A percentile compares a stretch with the other conserved stretches of the same genome.
Evolutionary conservation across 1,140 invertebrate species (phyloP).

Genomic region (Orchesella cincta): DNA sequence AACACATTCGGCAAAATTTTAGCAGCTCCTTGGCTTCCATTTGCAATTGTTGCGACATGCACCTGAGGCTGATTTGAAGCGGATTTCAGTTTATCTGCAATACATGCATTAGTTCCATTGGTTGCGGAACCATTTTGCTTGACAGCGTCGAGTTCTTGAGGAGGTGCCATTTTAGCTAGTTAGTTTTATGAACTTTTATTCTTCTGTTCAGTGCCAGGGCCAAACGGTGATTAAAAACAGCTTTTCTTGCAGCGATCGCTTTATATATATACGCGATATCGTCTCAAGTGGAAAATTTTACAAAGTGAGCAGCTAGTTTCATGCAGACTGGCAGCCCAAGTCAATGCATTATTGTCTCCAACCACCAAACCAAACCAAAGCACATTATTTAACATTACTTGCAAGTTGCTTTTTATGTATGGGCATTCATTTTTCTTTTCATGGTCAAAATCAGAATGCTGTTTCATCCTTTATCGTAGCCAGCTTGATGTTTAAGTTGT

Average conservation of each 20-base stretch:
- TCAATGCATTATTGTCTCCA: too few relatives aligned
- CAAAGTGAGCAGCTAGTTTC: too few relatives aligned
- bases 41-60: background rate
- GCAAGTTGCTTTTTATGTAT: too few relatives aligned
- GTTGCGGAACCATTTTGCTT: background rate
- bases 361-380: too few relatives aligned
- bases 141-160: background rate
- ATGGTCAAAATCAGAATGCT: too few relatives aligned
- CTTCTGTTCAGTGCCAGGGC: background rate
- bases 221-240: background rate
- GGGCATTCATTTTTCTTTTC: too few relatives aligned
- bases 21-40: too few relatives aligned
- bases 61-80: background rate
- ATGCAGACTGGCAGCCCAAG: too few relatives aligned
- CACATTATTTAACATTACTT: too few relatives aligned
- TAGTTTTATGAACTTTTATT: background rate
- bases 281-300: background rate
- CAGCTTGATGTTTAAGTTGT: too few relatives aligned
- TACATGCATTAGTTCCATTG: background rate
- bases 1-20: slow-evolving; percentile 62
- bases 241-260: background rate
- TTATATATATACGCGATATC: background rate
- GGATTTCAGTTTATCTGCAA: background rate
- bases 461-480: too few relatives aligned
- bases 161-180: background rate